Percentiles rank a stretch among this genome's conserved stretches.
These are phyloP conservation scores for Adelges cooleyi DNA, from an alignment of 1,140 invertebrate species.

Conservation along the genomic window DNA sequence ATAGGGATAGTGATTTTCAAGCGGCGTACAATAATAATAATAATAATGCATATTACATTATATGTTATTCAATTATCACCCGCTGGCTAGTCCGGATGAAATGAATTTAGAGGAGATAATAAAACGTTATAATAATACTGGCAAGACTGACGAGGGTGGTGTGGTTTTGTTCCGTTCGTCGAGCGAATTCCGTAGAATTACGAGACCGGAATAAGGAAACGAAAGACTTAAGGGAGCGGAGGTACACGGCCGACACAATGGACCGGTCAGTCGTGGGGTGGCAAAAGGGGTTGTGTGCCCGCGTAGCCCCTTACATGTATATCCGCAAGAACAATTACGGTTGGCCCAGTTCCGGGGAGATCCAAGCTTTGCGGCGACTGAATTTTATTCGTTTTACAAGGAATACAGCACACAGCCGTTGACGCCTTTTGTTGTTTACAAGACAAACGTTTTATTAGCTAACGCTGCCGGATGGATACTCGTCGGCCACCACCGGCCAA, in stretches of 20 bases:
- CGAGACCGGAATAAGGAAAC: conserved; percentile 28
- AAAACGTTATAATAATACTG: too few relatives aligned
- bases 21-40: too few relatives aligned
- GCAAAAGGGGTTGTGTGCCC: not conserved
- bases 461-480: conserved; percentile 1
- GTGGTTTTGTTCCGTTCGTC: conserved; percentile 5
- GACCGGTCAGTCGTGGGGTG: conserved; percentile 4
- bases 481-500: not conserved
- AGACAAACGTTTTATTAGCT: conserved; percentile 20
- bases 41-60: too few relatives aligned
- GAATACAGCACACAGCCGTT: not conserved
- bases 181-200: conserved; percentile 11
- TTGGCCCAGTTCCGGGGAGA: conserved; percentile 17
- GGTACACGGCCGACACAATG: not conserved
- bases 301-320: too few relatives aligned
- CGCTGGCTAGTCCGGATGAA: too few relatives aligned
- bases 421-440: conserved; percentile 20
- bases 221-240: conserved; percentile 19
- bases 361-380: not conserved
- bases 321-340: conserved; percentile 13
- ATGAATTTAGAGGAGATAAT: too few relatives aligned
- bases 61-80: too few relatives aligned
- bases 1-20: too few relatives aligned
- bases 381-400: conserved; percentile 19
- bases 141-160: not conserved